Evolutionary conservation across 2,113 vertebrate species (phyloP), one percentile per base, ranked within the genome.

Genomic region (Catharus fuscescens): DNA sequence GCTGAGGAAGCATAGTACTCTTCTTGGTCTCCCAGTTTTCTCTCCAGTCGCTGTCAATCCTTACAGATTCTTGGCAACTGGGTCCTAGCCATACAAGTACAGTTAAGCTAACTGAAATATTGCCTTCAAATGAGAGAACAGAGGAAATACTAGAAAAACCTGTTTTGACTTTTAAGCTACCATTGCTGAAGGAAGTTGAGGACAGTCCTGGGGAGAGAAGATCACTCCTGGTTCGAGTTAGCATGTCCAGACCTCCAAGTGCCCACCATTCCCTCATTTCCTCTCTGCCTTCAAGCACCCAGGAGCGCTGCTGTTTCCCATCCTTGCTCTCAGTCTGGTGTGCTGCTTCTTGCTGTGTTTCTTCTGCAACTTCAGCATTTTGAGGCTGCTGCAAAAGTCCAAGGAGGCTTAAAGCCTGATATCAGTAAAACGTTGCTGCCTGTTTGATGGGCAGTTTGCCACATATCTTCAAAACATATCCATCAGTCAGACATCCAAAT

Each of bases 191-290:
- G 36, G 31, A 44, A 87, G 31, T 10, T 2, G 1, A n/a, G 34
- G 8, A 31, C 29, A 45, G n/a, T 20, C 21, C 18, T 32, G 10
- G 17, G n/a, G 26, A 86, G 20, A 24, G n/a, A 80, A 72, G 36
- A 23, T 47, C 34, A 11, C 32, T 42, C 13, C 56, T 32, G 19
- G 28, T 12, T 77, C 0, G 0, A 70, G 14, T 24, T 45, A 82
- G 65, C 6, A 13, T 47, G 31, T 13, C 48, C 57, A 76, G 29
- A 60, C 34, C 44, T 70, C 42, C 3, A 1, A 0, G 10, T 54
- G 12, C 29, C 32, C 8, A 9, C 15, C 8, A 11, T 15, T 57
- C 62, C 69, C 32, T 54, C 6, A 1, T 32, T 70, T 65, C 11
- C 18, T 72, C 45, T 67, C 12, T 84, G n/a, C 14, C 42, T 88